These are phyloP conservation scores for Pogonocichla stellata DNA, from an alignment of 2,113 vertebrate genomes.

Conservation along the genomic window DNA sequence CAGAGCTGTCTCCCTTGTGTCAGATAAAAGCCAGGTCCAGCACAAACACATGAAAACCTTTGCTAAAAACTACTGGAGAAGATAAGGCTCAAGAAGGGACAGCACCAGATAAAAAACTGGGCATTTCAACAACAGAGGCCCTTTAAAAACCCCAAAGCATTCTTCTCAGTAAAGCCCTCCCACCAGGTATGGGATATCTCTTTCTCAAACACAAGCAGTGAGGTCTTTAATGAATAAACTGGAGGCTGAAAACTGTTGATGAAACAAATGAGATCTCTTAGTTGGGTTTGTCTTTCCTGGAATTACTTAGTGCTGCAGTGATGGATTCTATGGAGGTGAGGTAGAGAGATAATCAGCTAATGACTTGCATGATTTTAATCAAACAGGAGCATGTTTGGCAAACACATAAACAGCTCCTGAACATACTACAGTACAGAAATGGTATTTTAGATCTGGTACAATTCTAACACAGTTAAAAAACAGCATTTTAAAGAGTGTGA, in stretches of 20 bases:
- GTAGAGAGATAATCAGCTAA: neutral
- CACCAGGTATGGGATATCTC: neutral
- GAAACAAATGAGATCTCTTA: neutral
- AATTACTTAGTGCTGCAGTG: neutral
- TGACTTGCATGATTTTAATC: neutral
- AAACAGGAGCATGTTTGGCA: neutral
- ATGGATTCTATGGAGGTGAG: neutral
- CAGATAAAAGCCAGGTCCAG: neutral
- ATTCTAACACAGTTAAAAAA: neutral
- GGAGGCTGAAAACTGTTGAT: neutral
- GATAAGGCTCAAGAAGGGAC: neutral
- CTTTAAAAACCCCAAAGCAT: neutral
- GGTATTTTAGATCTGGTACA: neutral
- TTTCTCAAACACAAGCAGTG: neutral
- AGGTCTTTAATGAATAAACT: neutral
- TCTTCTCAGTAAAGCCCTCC: neutral
- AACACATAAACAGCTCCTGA: neutral
- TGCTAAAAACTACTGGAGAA: neutral
- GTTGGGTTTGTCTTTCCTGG: neutral
- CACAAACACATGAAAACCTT: neutral
- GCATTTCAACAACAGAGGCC: neutral
- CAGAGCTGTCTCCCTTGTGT: neutral
- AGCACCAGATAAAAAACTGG: neutral
- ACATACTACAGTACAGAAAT: neutral
- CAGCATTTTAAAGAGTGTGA: neutral